Conservation (phyloP, 2,888 invertebrate genomes). For the Amphipyra berbera region DNA sequence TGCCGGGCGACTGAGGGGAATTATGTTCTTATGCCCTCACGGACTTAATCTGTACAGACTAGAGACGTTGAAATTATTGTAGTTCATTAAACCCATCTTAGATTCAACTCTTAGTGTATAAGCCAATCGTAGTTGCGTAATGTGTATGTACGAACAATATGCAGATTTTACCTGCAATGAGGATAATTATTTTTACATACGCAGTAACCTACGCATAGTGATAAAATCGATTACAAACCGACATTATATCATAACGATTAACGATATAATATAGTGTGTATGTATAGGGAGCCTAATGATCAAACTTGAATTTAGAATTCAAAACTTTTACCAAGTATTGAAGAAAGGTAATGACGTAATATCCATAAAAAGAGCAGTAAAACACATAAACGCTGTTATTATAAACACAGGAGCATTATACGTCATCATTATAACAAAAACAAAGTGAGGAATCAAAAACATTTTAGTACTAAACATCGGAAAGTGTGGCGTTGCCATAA, state of each 20-base stretch:
- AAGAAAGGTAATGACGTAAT: conserved; percentile 16
- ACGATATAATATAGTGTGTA: not conserved
- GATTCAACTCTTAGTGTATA: no score
- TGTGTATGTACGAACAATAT: no score
- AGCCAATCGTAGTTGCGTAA: no score
- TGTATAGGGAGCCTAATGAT: conserved; percentile 1
- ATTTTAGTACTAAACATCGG: conserved; percentile 78
- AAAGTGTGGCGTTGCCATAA: conserved; percentile 77
- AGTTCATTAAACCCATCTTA: no score
- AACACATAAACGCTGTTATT: conserved; percentile 44
- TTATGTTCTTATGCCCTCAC: no score
- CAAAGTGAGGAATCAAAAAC: conserved; percentile 72
- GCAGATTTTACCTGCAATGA: no score
- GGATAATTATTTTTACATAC: no score
- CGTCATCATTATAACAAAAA: conserved; percentile 59
- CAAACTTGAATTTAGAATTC: conserved; percentile 19
- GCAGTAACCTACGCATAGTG: no score
- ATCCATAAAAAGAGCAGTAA: conserved; percentile 37
- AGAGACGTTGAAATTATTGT: no score
- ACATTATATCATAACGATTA: not conserved
- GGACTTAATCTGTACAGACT: no score
- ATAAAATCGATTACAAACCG: no score
- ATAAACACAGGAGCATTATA: conserved; percentile 27
- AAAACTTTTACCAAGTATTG: conserved; percentile 11
- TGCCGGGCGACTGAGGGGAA: no score